Conservation (phyloP, 2,888 invertebrate species). For the Dyspetes luteomarginatus region DNA sequence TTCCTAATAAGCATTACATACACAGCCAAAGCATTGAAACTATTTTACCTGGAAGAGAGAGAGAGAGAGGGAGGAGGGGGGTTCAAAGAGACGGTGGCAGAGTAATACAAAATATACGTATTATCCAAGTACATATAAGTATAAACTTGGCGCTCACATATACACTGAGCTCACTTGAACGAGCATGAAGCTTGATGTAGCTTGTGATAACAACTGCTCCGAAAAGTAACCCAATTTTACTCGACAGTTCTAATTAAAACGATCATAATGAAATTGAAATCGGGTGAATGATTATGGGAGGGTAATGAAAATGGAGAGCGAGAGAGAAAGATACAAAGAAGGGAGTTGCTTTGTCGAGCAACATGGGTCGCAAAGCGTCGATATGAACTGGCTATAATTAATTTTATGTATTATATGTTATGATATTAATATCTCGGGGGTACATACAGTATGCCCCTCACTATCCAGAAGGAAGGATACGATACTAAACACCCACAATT, state of each 20-base stretch:
- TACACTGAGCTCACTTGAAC: slow-evolving; percentile 35
- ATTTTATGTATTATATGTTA: no score
- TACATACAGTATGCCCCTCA: no score
- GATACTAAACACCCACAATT: no score
- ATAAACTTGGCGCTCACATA: slow-evolving; percentile 31
- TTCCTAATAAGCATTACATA: slow-evolving; percentile 57
- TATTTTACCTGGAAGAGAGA: slow-evolving; percentile 23
- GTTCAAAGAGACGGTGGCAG: not conserved
- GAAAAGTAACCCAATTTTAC: slow-evolving; percentile 32
- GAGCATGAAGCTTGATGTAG: slow-evolving; percentile 37
- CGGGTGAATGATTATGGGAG: slow-evolving; percentile 29
- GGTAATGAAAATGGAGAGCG: not conserved
- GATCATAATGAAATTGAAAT: slow-evolving; percentile 51
- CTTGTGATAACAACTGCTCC: slow-evolving; percentile 47
- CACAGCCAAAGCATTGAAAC: slow-evolving; percentile 44
- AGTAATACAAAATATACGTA: slow-evolving; percentile 17
- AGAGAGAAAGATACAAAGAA: not conserved
- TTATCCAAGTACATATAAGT: slow-evolving; percentile 33
- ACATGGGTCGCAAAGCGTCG: not conserved
- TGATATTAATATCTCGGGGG: no score
- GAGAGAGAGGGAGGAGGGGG: not conserved
- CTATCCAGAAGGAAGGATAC: no score
- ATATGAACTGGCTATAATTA: not conserved
- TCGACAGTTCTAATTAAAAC: slow-evolving; percentile 48
- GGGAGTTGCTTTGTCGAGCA: not conserved